These are phyloP conservation scores for Chrysogorgia sp. DNA, from an alignment of 92 coral and sea anemone genomes.

Conservation along the genomic window DNA sequence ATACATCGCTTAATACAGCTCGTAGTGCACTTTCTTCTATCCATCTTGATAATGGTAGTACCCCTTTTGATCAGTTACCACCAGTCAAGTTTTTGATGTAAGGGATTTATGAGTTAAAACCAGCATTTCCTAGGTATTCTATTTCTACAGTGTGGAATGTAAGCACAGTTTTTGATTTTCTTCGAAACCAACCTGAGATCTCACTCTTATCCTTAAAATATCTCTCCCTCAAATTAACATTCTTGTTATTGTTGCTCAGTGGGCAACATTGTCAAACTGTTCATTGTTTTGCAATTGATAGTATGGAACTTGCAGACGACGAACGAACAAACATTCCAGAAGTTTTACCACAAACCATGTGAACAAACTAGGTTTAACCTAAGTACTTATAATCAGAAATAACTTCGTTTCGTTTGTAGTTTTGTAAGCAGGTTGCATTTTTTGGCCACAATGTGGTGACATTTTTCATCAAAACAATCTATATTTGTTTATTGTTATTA, in stretches of 20 bases:
- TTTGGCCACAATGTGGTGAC: too few species aligned
- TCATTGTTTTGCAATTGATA: too few species aligned
- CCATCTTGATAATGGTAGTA: neutral
- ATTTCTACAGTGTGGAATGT: constrained; percentile 60
- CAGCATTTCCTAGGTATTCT: constrained; percentile 42
- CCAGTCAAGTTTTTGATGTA: constrained; percentile 52
- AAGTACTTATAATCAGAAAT: too few species aligned
- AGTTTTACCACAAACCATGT: too few species aligned
- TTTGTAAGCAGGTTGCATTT: too few species aligned
- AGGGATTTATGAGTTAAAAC: constrained; percentile 48
- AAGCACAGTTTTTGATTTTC: constrained; percentile 33
- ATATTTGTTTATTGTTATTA: too few species aligned
- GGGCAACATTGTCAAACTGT: too few species aligned
- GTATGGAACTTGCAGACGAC: constrained; percentile 16
- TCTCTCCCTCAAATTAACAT: constrained; percentile 36
- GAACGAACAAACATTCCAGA: too few species aligned
- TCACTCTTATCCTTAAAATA: constrained; percentile 38
- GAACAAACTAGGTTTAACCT: too few species aligned
- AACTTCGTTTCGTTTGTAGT: too few species aligned
- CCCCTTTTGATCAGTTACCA: constrained; percentile 61
- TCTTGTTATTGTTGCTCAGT: constrained; percentile 35
- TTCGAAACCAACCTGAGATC: constrained; percentile 32
- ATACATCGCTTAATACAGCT: constrained; percentile 49
- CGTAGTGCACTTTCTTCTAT: constrained; percentile 54
- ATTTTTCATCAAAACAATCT: too few species aligned